Conservation (phyloP, 2,888 invertebrate species). For the Leptopilina myrica region DNA sequence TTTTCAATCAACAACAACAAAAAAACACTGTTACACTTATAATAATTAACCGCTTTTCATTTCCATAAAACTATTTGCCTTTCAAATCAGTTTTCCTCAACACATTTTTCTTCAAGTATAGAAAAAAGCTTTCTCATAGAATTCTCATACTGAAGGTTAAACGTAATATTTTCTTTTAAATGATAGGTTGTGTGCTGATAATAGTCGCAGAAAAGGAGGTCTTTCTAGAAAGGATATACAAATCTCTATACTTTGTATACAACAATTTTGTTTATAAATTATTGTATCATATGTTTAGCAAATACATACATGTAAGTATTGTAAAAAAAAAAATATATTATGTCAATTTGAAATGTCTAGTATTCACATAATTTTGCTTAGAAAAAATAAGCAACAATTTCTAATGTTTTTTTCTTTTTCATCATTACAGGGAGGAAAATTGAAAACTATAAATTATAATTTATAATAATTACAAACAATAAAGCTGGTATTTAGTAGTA, state of each 20-base stretch:
- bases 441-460: too few relatives aligned
- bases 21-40: too few relatives aligned
- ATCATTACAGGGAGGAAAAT: too few relatives aligned
- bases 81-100: not conserved
- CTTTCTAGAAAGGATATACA: not conserved
- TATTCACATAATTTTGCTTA: not conserved
- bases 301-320: not conserved
- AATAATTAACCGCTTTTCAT: not conserved
- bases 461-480: too few relatives aligned
- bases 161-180: constrained; percentile 3
- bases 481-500: too few relatives aligned
- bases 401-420: too few relatives aligned
- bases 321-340: too few relatives aligned
- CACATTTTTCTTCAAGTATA: not conserved
- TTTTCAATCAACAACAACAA: too few relatives aligned
- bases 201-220: not conserved
- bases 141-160: not conserved
- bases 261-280: not conserved
- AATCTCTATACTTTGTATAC: constrained; percentile 13
- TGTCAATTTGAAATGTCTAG: not conserved
- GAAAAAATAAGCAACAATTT: not conserved
- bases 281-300: not conserved
- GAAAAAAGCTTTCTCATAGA: constrained; percentile 1
- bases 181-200: constrained; percentile 3
- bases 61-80: not conserved